Conservation (phyloP, 1,140 invertebrate species). For the Andrena cerasifolii region DNA sequence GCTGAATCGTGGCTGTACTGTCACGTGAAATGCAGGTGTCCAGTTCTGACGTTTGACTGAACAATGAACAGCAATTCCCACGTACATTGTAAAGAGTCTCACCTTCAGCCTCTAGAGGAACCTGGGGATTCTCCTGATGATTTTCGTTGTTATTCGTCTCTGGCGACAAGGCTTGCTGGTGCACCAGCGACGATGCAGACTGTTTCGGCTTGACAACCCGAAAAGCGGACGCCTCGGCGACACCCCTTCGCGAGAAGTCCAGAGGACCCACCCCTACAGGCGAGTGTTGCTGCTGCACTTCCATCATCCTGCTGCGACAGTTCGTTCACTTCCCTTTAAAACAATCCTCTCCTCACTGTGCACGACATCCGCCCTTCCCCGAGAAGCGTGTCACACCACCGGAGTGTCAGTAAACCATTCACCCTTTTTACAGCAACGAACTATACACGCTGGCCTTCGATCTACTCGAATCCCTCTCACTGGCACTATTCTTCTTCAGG, state of each 20-base stretch:
- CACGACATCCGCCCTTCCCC: conserved; percentile 54
- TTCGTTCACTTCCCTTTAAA: conserved; percentile 46
- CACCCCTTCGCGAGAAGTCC: conserved; percentile 80
- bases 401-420: conserved; percentile 13
- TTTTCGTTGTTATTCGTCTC: conserved; percentile 79
- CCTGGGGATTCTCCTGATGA: conserved; percentile 70
- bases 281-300: conserved; percentile 81
- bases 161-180: conserved; percentile 65
- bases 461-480: conserved; percentile 1
- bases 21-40: too few species aligned
- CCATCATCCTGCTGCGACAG: conserved; percentile 75
- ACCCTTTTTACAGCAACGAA: conserved; percentile 35
- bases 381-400: conserved; percentile 19
- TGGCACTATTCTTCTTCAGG: conserved; percentile 9
- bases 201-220: conserved; percentile 81
- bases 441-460: conserved; percentile 11
- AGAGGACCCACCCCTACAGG: conserved; percentile 80
- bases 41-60: too few species aligned
- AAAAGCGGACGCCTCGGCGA: conserved; percentile 80
- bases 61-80: too few species aligned
- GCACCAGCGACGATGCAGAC: conserved; percentile 64
- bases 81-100: too few species aligned
- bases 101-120: conserved; percentile 71
- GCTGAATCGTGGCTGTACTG: too few species aligned
- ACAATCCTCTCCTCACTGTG: conserved; percentile 49